Evolutionary conservation across 2,888 invertebrate species (phyloP), one percentile per base, ranked within the genome.

Genomic region (Galeopsomyia nigrocyanea): DNA sequence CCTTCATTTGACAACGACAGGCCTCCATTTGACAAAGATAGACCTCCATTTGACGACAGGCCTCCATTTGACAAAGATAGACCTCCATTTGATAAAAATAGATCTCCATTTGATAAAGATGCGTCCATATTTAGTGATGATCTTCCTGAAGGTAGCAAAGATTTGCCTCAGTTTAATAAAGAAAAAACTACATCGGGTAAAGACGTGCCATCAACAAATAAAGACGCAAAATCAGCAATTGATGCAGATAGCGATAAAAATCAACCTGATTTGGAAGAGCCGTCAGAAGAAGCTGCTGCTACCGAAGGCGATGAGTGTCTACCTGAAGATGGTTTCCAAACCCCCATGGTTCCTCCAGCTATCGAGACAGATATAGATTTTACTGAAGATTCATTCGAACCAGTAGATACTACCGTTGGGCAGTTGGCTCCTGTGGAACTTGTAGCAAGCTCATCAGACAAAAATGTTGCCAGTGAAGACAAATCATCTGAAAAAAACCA

Each of bases 1-100:
- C 7, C 31, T 3, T 7, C 1, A 50, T 55, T n/a, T 65, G 71
- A 71, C 50, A 73, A 1, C 70, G 66, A 51, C 49, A 61, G 71
- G 50, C 7, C 63, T 51, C 51, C 3, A 50, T 55, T 21, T 65
- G 71, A 21, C 19, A 17, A 22, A 0, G 14, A 17, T 19, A 5
- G 21, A 16, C 22, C 19, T 2, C n/a, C 0, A 3, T 22, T 2
- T n/a, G 53, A 49, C 13, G 65, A 71, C 3, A 58, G 21, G n/a
- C n/a, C n/a, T n/a, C n/a, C 21, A 6, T 19, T 14, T 9, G 14
- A 14, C 51, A 57, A 3, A 21, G 3, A 7, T 57, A 3, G 49
- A n/a, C 26, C 13, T 9, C 10, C 39, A 13, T 39, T 39, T 39
- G 39, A 13, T 7, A 39, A 39, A 13, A 7, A 39, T 39, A 39